Percentiles rank a stretch among this genome's conserved stretches.
phyloP scores from a whole-genome alignment of 1,140 invertebrate genomes.

The Caenorhabditis brenneri region DNA sequence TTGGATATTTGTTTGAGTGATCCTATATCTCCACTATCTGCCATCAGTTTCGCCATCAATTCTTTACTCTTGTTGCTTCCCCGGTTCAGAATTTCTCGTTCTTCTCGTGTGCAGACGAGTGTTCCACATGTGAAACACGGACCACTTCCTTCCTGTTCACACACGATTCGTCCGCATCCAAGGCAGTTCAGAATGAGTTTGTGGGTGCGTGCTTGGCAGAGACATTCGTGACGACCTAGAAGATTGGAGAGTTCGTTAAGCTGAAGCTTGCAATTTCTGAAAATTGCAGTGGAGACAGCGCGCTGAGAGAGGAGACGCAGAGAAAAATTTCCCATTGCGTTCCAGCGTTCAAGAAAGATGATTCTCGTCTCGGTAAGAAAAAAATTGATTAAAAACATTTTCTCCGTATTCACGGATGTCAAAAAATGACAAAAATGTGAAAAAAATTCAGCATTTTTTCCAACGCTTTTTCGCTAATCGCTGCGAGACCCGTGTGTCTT shows the following conservation, averaged over 20 bases:
- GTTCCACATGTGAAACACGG: conserved; percentile 90
- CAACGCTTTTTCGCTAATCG: too few species aligned
- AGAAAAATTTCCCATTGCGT: too few species aligned
- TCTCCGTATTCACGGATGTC: too few species aligned
- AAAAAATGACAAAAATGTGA: too few species aligned
- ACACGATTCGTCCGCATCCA: conserved; percentile 90
- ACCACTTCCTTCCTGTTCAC: conserved; percentile 92
- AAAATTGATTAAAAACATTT: too few species aligned
- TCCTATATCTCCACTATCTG: conserved; percentile 2
- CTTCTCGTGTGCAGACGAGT: conserved; percentile 75
- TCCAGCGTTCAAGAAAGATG: too few species aligned
- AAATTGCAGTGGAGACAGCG: not conserved
- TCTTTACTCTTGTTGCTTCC: conserved; percentile 53
- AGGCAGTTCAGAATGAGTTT: conserved; percentile 89
- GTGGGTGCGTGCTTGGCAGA: conserved; percentile 90
- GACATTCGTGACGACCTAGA: conserved; percentile 81
- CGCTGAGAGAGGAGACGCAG: too few species aligned
- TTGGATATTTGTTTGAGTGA: not conserved
- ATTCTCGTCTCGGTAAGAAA: too few species aligned
- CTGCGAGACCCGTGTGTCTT: too few species aligned
- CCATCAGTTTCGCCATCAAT: conserved; percentile 43
- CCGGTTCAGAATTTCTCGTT: conserved; percentile 57
- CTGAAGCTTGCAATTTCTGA: not conserved
- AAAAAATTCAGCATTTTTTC: too few species aligned
- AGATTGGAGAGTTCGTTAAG: too few species aligned